A percentile compares a stretch with the other conserved stretches of the same genome.
Conservation (phyloP, 1,140 invertebrate species). For the Ladona fulva region DNA sequence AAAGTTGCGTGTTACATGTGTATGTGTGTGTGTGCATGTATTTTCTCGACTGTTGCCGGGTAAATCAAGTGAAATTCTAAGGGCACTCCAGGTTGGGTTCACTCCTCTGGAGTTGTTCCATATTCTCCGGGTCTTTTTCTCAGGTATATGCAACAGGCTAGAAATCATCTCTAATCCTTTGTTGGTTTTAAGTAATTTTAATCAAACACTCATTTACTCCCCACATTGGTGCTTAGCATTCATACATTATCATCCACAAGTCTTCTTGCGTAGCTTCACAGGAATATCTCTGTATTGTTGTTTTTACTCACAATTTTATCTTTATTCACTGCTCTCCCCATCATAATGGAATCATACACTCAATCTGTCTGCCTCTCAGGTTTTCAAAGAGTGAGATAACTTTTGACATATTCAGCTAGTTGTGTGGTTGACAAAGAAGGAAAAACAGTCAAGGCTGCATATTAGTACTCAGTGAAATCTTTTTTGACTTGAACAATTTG, state of each 20-base stretch:
- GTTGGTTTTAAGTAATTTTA: not conserved
- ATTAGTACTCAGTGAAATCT: too few species aligned
- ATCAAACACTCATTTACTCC: not conserved
- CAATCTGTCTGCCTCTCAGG: too few species aligned
- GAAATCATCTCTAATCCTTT: not conserved
- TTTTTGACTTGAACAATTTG: too few species aligned
- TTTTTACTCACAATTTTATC: not conserved
- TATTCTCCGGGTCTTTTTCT: constrained; percentile 5
- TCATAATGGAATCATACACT: not conserved
- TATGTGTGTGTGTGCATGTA: not conserved
- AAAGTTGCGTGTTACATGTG: not conserved
- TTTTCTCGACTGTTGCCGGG: constrained; percentile 6
- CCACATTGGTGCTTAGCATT: not conserved
- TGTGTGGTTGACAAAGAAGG: too few species aligned
- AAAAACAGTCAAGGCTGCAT: too few species aligned
- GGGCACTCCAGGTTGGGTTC: not conserved
- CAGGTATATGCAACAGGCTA: constrained; percentile 1
- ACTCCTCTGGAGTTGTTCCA: not conserved
- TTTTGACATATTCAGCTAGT: too few species aligned
- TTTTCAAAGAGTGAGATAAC: too few species aligned
- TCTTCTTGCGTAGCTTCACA: not conserved
- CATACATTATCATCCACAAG: not conserved
- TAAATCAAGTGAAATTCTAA: constrained; percentile 4
- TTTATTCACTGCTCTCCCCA: not conserved
- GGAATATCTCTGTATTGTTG: not conserved